These are phyloP conservation scores for Danaus melanippus DNA, from an alignment of 1,140 invertebrate species.

Conservation along the genomic window DNA sequence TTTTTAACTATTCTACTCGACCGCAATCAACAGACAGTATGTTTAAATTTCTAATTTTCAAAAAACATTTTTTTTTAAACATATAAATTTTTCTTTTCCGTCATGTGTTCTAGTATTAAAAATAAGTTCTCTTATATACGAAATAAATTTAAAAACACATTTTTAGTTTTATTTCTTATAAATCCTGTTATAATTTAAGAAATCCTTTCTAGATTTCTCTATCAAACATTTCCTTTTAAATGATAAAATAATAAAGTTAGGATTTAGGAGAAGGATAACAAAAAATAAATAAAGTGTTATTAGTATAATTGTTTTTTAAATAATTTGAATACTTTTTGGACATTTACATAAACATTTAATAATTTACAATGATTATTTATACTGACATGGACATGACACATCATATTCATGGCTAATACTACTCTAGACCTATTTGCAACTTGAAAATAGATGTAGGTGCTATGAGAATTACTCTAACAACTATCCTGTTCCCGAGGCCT, in stretches of 20 bases:
- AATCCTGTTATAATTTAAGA: too few species aligned
- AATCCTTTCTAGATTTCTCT: too few species aligned
- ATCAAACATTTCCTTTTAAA: too few species aligned
- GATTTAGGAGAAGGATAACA: conserved; percentile 45
- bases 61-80: too few species aligned
- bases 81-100: too few species aligned
- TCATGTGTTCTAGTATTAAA: too few species aligned
- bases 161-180: too few species aligned
- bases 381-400: conserved; percentile 68
- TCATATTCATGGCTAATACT: conserved; percentile 67
- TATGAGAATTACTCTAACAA: conserved; percentile 65
- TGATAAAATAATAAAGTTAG: conserved; percentile 30
- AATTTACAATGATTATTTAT: conserved; percentile 72
- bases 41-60: too few species aligned
- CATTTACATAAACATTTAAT: conserved; percentile 73
- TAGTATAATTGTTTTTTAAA: conserved; percentile 68
- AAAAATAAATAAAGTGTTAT: conserved; percentile 58
- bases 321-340: conserved; percentile 72
- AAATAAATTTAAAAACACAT: too few species aligned
- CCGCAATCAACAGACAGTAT: too few species aligned
- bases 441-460: conserved; percentile 65
- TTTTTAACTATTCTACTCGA: too few species aligned
- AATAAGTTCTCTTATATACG: too few species aligned
- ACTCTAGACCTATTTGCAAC: conserved; percentile 65
- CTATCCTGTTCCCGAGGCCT: conserved; percentile 57